Evolutionary conservation across 2,797 vertebrate species (phyloP), one percentile per base, ranked within the genome.

Genomic region (Lindbergichthys nudifrons): DNA sequence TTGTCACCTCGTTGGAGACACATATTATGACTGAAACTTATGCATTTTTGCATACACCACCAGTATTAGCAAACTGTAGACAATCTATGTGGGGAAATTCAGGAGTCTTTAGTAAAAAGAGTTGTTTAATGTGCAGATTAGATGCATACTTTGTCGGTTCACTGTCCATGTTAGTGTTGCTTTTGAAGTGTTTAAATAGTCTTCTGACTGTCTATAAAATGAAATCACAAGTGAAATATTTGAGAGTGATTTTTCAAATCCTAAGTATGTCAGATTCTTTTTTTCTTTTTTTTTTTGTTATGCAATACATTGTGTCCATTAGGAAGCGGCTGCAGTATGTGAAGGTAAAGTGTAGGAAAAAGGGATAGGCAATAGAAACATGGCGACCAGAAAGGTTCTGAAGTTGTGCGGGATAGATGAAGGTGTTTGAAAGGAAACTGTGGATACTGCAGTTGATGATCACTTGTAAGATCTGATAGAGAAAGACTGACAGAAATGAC

Each of bases 51-150:
- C 90, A 90, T 90, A 86, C 73, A 82, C 87, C 88, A 85, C 80
- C 81, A 92, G 90, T 94, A 90, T 90, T 92, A 92, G 86, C 75
- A 83, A 89, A 88, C 82, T 82, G 75, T 92, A 89, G 91, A 92
- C 91, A 91, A 92, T 91, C 88, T 83, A 62, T 70, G 72, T 75
- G 75, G 77, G 77, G 83, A 30, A 72, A 76, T 82, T 87, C 81
- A 80, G 70, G 86, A 82, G 83, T 69, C 64, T 62, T 83, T 70
- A 70, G 50, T 51, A 46, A 76, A 60, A 82, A 50, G 62, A 78
- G 36, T 46, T 77, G 47, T 85, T 82, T 67, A 47, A 85, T 64
- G 76, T 88, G 86, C 83, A 83, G 78, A 80, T 87, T 73, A 82
- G 65, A 67, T 79, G 67, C 77, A 71, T 61, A 50, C 79, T 77